Base-by-base conservation (phyloP, 1,140 invertebrate genomes). In the Drosophila kurseongensis region DNA sequence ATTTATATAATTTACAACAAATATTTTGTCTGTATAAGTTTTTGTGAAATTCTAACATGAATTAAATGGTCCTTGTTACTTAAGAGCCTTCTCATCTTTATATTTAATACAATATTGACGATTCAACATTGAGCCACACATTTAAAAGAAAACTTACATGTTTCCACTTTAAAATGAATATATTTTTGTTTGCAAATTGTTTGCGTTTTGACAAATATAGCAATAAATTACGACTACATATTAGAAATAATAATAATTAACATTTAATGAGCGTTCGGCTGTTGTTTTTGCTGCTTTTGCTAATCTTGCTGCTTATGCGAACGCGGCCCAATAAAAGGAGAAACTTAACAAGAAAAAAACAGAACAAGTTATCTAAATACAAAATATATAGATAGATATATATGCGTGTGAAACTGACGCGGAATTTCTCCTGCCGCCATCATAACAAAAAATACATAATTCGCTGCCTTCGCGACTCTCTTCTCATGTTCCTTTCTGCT, bases 161-260 rank as follows among this genome's bases (percentile, higher is more conserved):
- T 60, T 47, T 52, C 16, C 48, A 59, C n/a, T 61, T 77, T 77
- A 63, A 35, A 72, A 73, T 80, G 68, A 76, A 73, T 84, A 80
- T 78, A 72, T 76, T 52, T 83, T 62, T 83, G 47, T 45, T 80
- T 81, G 67, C 74, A 81, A 71, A 54, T 61, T 76, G 62, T 63
- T 75, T 67, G 67, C 80, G 62, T 55, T 83, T 63, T 78, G 60
- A 80, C 81, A 80, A 66, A 61, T 72, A 38, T 79, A 66, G 73
- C 68, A 83, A 84, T 85, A 85, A 86, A 72, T 88, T 85, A 85
- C 36, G 65, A 58, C 84, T 89, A 88, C 14, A 75, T 75, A 72
- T 84, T 84, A 84, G 65, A 85, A 88, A 85, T 78, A 81, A 83
- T 85, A 85, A 63, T 85, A 73, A 69, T 86, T 88, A 88, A 88